phyloP scores from a whole-genome alignment of 2,888 invertebrate species.

The Hydriomena furcata region DNA sequence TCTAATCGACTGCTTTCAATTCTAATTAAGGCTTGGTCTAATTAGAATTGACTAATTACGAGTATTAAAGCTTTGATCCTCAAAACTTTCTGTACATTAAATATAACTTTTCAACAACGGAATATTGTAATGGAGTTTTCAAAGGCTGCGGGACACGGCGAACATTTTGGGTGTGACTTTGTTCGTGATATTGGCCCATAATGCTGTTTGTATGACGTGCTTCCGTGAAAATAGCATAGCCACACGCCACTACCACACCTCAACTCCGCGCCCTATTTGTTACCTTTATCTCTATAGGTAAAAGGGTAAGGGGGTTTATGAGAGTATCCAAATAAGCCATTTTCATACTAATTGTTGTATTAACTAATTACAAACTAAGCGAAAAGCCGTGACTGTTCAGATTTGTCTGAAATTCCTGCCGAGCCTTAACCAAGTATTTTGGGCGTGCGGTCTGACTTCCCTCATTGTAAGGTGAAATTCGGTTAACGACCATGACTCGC shows the following conservation, averaged over 20 bases:
- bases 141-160: background rate
- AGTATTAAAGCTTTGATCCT: background rate
- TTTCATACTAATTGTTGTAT: conserved; percentile 48
- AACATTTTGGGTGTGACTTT: conserved; percentile 13
- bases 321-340: conserved; percentile 24
- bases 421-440: conserved; percentile 54
- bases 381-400: conserved; percentile 53
- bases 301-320: background rate
- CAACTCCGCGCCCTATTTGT: background rate
- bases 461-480: conserved; percentile 64
- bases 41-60: too few relatives aligned
- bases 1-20: background rate
- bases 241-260: conserved; percentile 2
- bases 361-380: conserved; percentile 51
- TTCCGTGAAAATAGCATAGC: conserved; percentile 5
- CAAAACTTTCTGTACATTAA: background rate
- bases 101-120: background rate
- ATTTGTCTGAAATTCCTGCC: conserved; percentile 56
- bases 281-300: background rate
- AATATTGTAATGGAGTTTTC: conserved; percentile 1
- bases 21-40: background rate
- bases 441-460: conserved; percentile 48
- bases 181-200: conserved; percentile 8
- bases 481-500: conserved; percentile 76
- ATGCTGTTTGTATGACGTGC: conserved; percentile 4